Percentiles rank a stretch among this genome's conserved stretches.
Evolutionary conservation across 2,888 invertebrate genomes (phyloP).

Genomic region (Drosophila recens): DNA sequence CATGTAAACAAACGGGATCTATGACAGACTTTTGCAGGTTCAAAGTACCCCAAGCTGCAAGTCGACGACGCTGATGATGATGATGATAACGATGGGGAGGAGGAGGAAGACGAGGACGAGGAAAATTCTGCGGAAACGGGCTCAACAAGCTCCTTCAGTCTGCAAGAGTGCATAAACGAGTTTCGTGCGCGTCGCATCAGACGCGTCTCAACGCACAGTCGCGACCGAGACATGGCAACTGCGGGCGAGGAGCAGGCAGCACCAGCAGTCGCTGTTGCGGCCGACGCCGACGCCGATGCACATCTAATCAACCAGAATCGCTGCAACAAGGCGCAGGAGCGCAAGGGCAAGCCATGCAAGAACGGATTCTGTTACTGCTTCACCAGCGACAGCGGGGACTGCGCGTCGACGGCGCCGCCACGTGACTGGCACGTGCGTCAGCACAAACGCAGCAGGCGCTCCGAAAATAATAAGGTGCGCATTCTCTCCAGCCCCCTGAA

Average conservation of each 20-base stretch:
- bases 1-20: constrained; percentile 48
- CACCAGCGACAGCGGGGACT: constrained; percentile 85
- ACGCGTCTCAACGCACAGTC: constrained; percentile 73
- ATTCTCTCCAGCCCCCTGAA: neutral
- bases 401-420: constrained; percentile 51
- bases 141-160: constrained; percentile 82
- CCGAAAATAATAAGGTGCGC: constrained; percentile 68
- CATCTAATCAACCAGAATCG: constrained; percentile 83
- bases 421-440: constrained; percentile 70
- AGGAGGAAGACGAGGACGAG: constrained; percentile 58
- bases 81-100: constrained; percentile 41
- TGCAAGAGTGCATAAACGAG: constrained; percentile 83
- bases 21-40: constrained; percentile 57
- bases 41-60: constrained; percentile 45
- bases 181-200: constrained; percentile 81
- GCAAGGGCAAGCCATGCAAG: constrained; percentile 83
- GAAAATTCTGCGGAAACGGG: constrained; percentile 68
- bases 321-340: constrained; percentile 82
- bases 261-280: too few species aligned
- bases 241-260: constrained; percentile 16
- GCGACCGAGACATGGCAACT: constrained; percentile 54
- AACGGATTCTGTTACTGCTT: constrained; percentile 85
- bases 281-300: constrained; percentile 64
- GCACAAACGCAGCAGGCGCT: constrained; percentile 67
- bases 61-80: constrained; percentile 13